These are phyloP conservation scores for Hartigia nigra DNA, from an alignment of 2,888 invertebrate species.

Conservation along the genomic window DNA sequence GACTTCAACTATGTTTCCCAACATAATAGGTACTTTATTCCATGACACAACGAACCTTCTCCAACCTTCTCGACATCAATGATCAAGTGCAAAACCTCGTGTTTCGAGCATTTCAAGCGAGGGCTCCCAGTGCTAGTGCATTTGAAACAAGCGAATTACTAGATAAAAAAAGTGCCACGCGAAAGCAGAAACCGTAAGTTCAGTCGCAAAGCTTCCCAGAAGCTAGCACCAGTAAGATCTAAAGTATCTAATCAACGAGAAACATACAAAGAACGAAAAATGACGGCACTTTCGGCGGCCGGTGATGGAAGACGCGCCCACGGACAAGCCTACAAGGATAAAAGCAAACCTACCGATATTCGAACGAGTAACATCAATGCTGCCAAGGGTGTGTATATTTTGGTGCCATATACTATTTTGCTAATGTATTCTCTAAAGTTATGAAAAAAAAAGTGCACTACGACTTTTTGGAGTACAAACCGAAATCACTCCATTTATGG, in stretches of 20 bases:
- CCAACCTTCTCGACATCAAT: background rate
- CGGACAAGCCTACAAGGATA: slow-evolving; percentile 83
- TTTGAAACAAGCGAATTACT: background rate
- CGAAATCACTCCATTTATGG: slow-evolving; percentile 36
- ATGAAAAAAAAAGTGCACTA: background rate
- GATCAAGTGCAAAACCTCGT: background rate
- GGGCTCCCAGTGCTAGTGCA: background rate
- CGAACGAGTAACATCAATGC: slow-evolving; percentile 96
- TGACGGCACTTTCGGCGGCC: slow-evolving; percentile 65
- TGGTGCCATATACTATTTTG: background rate
- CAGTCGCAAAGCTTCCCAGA: background rate
- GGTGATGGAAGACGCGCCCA: slow-evolving; percentile 65
- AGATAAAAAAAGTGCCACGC: background rate
- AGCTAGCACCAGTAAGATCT: background rate
- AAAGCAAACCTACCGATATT: slow-evolving; percentile 94
- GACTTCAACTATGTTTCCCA: background rate
- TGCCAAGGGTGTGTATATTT: slow-evolving; percentile 84
- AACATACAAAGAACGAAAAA: slow-evolving; percentile 46
- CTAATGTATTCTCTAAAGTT: background rate
- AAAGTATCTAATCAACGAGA: background rate
- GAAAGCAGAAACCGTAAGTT: background rate
- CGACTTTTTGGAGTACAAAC: background rate
- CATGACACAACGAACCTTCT: background rate
- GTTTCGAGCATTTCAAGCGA: background rate
- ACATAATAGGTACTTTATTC: background rate